These are phyloP conservation scores for Littorina saxatilis DNA, from an alignment of 1,140 invertebrate species.

Conservation along the genomic window DNA sequence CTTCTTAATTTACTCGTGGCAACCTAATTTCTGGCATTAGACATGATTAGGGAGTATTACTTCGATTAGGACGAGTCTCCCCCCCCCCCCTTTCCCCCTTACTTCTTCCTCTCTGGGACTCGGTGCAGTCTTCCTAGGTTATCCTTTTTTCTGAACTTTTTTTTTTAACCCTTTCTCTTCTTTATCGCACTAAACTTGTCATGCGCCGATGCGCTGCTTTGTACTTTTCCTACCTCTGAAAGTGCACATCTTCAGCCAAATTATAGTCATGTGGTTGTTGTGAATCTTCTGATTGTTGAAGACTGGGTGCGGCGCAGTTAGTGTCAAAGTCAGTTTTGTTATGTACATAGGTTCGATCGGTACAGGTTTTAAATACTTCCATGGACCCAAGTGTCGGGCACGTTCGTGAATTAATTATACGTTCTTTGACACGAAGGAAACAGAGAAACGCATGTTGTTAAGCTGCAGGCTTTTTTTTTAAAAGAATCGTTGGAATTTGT, in stretches of 20 bases:
- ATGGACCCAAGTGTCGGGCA: no score
- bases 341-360: no score
- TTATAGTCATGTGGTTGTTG: not conserved
- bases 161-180: not conserved
- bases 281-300: not conserved
- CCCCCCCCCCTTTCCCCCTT: not conserved
- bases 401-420: no score
- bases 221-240: not conserved
- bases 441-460: no score
- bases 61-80: conserved; percentile 32
- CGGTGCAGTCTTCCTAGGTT: not conserved
- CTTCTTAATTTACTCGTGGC: conserved; percentile 36
- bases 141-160: not conserved
- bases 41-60: conserved; percentile 35
- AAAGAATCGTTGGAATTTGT: no score
- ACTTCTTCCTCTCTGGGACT: not conserved
- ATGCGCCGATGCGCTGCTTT: no score
- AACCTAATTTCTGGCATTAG: conserved; percentile 40
- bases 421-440: no score
- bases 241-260: not conserved
- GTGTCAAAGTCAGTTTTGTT: not conserved
- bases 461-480: no score
- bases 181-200: no score
- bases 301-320: not conserved
- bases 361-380: no score